These are phyloP conservation scores for Chironomus striatipennis DNA, from an alignment of 1,140 invertebrate species.

Conservation along the genomic window DNA sequence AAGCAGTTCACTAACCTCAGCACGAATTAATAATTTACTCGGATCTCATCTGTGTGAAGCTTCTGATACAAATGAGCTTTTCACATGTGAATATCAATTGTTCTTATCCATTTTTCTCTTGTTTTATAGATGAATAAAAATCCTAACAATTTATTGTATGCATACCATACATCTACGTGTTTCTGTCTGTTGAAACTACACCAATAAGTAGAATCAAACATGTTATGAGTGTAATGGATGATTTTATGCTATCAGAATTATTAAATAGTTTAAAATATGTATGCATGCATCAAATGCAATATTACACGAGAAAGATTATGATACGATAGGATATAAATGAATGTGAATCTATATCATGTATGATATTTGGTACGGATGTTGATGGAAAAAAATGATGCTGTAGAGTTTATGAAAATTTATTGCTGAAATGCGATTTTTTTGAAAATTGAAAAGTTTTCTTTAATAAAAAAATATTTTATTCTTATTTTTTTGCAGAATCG, in stretches of 20 bases:
- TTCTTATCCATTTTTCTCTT: no score
- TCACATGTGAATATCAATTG: no score
- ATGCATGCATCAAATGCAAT: background rate
- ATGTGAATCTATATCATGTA: background rate
- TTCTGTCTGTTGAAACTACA: background rate
- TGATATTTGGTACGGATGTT: background rate
- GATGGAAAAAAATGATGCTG: background rate
- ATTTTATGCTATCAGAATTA: constrained; percentile 1
- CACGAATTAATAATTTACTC: no score
- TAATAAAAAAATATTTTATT: background rate
- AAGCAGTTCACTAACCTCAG: no score
- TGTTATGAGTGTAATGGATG: background rate
- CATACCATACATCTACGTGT: no score
- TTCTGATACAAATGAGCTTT: no score
- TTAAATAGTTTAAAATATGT: background rate
- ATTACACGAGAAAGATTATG: background rate
- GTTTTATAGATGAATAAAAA: no score
- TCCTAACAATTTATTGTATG: no score
- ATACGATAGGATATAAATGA: constrained; percentile 2
- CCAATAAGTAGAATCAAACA: background rate
- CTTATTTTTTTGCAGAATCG: background rate
- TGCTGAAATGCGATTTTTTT: background rate
- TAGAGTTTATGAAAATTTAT: background rate
- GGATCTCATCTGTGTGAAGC: no score
- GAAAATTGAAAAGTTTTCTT: background rate